A percentile compares a stretch with the other conserved stretches of the same genome.
phyloP scores from a whole-genome alignment of 1,140 invertebrate genomes.

The Lepeophtheirus salmonis region DNA sequence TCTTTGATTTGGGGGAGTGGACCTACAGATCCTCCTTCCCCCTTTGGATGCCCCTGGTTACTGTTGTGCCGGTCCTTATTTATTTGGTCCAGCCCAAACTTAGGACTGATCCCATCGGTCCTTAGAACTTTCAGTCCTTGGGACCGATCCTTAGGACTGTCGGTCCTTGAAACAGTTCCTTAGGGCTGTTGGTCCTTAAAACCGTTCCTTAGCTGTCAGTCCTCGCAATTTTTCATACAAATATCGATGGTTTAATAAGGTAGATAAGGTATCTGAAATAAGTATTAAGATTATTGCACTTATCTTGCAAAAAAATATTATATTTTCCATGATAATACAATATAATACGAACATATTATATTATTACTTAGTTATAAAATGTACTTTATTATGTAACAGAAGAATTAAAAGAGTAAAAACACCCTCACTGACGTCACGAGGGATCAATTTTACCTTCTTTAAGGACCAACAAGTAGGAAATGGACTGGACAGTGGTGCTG shows the following conservation, averaged over 20 bases:
- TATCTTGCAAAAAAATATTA: too few species aligned
- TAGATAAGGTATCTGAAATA: too few species aligned
- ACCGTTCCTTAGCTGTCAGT: too few species aligned
- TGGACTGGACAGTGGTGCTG: neutral
- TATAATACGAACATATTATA: neutral
- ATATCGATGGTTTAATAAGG: too few species aligned
- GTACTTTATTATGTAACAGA: too few species aligned
- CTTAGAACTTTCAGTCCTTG: neutral
- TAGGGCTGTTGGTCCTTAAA: too few species aligned
- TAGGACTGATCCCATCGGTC: neutral
- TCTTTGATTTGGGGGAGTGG: too few species aligned
- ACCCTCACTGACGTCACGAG: too few species aligned
- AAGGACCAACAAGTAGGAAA: neutral
- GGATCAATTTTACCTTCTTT: too few species aligned
- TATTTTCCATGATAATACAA: neutral
- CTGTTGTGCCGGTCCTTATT: neutral
- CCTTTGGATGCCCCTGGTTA: neutral
- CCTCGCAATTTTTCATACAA: too few species aligned
- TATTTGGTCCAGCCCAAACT: neutral
- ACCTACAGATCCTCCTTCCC: neutral
- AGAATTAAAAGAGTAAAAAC: too few species aligned
- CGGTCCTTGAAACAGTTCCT: neutral
- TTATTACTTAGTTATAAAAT: neutral
- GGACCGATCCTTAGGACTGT: neutral
- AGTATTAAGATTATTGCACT: too few species aligned